Percentiles rank a stretch among this genome's conserved stretches.
Conservation (phyloP, 2,888 invertebrate genomes). For the Lucinisca nassula region DNA sequence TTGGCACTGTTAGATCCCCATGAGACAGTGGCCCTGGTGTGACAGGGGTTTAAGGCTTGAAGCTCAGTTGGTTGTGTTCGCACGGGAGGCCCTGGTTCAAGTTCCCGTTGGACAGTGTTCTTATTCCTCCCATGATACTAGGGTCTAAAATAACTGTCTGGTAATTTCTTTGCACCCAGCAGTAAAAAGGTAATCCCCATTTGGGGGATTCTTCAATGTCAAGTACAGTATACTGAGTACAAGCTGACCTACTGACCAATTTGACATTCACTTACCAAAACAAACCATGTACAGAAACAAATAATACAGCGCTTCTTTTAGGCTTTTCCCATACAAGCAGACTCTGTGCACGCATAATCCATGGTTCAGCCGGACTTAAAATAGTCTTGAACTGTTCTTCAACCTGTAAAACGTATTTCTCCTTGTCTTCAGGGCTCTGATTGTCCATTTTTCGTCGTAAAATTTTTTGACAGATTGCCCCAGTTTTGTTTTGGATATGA, state of each 20-base stretch:
- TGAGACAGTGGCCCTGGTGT: no score
- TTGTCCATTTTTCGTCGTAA: conserved; percentile 48
- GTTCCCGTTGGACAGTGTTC: no score
- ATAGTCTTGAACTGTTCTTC: conserved; percentile 76
- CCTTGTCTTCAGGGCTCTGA: conserved; percentile 35
- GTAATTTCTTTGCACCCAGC: no score
- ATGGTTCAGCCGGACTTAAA: conserved; percentile 85
- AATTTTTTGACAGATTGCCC: conserved; percentile 28
- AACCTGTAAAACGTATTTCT: conserved; percentile 50
- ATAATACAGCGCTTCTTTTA: conserved; percentile 83
- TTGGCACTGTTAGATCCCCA: no score
- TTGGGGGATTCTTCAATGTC: no score
- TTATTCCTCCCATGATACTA: no score
- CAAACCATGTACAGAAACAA: conserved; percentile 85
- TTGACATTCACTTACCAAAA: conserved; percentile 85
- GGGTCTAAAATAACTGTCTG: no score
- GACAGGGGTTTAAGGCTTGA: no score
- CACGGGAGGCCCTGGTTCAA: no score
- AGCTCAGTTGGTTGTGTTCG: no score
- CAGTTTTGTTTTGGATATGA: conserved; percentile 64
- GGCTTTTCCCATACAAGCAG: conserved; percentile 88
- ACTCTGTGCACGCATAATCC: conserved; percentile 86
- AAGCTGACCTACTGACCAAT: background rate
- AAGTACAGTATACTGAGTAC: no score
- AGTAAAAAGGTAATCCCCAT: no score